Evolutionary conservation across 1,140 invertebrate genomes (phyloP).

Genomic region (Lerema accius): DNA sequence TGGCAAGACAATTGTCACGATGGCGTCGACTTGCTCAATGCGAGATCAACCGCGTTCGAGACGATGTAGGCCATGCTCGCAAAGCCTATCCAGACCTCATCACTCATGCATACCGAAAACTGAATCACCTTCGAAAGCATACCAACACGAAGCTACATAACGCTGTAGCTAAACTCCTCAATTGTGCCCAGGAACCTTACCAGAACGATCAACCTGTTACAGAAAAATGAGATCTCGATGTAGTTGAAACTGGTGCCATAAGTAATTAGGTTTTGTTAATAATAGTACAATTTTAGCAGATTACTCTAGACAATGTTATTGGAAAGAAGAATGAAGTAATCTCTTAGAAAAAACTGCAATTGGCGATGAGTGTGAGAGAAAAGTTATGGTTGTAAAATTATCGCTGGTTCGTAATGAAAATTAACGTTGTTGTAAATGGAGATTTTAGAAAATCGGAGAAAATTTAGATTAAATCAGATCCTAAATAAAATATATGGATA

Average conservation of each 20-base stretch:
- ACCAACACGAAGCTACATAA: slow-evolving; percentile 24
- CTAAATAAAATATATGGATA: too few species aligned
- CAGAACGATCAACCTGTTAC: slow-evolving; percentile 9
- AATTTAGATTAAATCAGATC: too few species aligned
- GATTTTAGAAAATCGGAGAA: too few species aligned
- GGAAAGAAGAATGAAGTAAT: too few species aligned
- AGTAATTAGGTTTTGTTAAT: slow-evolving; percentile 15
- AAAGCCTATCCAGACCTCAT: slow-evolving; percentile 62
- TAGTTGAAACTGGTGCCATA: slow-evolving; percentile 20
- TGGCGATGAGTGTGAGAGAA: too few species aligned
- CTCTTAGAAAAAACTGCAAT: too few species aligned
- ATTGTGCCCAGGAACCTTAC: slow-evolving; percentile 1
- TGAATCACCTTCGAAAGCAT: slow-evolving; percentile 52
- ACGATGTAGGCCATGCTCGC: slow-evolving; percentile 64
- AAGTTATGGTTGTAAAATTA: too few species aligned
- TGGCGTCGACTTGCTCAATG: slow-evolving; percentile 58
- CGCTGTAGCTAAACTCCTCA: slow-evolving; percentile 5
- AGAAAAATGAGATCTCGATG: neutral
- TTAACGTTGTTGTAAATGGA: too few species aligned
- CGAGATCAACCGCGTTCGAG: slow-evolving; percentile 62
- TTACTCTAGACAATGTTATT: neutral
- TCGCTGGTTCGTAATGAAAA: too few species aligned
- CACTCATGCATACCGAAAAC: slow-evolving; percentile 50
- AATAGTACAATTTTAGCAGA: slow-evolving; percentile 4
- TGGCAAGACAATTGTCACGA: slow-evolving; percentile 48